Conservation (phyloP, 2,797 vertebrate species). For the Micrastur ruficollis region DNA sequence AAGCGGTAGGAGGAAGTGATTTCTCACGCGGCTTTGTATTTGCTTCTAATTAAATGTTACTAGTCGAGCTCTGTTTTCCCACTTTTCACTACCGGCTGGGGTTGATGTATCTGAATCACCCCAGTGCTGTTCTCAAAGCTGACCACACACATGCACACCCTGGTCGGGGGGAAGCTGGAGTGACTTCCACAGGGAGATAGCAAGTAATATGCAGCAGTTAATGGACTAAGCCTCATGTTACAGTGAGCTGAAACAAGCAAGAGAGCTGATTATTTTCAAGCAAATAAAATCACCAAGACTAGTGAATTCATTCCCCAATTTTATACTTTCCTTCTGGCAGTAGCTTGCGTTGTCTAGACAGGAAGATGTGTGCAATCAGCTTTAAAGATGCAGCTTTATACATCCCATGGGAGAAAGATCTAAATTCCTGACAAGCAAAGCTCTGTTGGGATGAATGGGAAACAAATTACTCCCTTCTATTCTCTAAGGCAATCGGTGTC, state of each 20-base stretch:
- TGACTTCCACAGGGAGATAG: neutral
- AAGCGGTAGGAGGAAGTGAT: conserved; percentile 67
- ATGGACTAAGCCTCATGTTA: neutral
- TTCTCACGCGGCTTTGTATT: conserved; percentile 61
- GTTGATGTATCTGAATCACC: neutral
- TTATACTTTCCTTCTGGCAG: conserved; percentile 10
- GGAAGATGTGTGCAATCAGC: conserved; percentile 44
- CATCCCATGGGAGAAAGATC: neutral
- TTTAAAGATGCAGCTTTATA: conserved; percentile 20
- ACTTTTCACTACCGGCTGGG: neutral
- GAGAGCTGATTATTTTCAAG: neutral
- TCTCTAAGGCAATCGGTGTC: neutral
- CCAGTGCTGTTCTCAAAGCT: neutral
- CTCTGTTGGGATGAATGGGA: neutral
- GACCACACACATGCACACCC: neutral
- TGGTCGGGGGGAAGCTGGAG: neutral
- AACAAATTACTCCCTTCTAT: neutral
- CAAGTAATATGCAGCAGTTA: neutral
- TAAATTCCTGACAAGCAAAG: neutral
- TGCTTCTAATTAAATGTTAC: neutral
- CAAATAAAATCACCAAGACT: neutral
- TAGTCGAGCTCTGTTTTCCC: conserved; percentile 18
- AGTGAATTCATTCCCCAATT: neutral
- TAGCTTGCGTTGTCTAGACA: conserved; percentile 36
- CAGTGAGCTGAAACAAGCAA: neutral